Evolutionary conservation across 2,888 invertebrate species (phyloP), one percentile per base, ranked within the genome.

Genomic region (Leptopilina myrica): DNA sequence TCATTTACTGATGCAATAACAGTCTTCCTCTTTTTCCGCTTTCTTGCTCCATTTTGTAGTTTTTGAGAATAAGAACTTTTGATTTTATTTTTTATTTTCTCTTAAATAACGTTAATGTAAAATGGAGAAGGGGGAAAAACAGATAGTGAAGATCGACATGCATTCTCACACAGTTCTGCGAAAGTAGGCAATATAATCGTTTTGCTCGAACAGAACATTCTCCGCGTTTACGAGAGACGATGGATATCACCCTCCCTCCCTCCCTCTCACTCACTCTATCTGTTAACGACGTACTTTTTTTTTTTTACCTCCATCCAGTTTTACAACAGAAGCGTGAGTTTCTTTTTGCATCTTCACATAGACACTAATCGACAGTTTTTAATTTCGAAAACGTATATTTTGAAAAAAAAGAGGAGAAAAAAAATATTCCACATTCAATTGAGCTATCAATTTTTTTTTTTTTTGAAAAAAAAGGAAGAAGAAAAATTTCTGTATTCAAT

Each of bases 161-260:
- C 12, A n/a, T 43, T 46, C 49, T 26, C 12, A 8, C 53, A 53
- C 20, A 53, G 53, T 69, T 53, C 14, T 26, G 14, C 14, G 26
- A 69, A 53, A 69, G 53, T 46, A 26, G 53, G 69, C 49, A 53
- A 69, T 69, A 69, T 53, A 53, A 69, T 53, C 20, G 69, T 69
- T 49, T 53, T 26, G 26, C 12, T 53, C n/a, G 43, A 43, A 66
- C 66, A 43, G 66, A 66, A 43, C 43, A 66, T 66, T 43, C 14
- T 43, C 33, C 46, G 20, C 67, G 20, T 67, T 67, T 67, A 67
- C 20, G 67, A 67, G 67, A 67, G 20, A 49, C 46, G 67, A 46
- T 67, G 67, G 49, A 67, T 49, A 67, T 67, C 66, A 49, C 20
- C 33, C 33, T 67, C 20, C 33, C 33, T 33, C 33, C 5, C 33